Base-by-base conservation (phyloP, 1,140 invertebrate species). In the Dolichoris vasculosae region DNA sequence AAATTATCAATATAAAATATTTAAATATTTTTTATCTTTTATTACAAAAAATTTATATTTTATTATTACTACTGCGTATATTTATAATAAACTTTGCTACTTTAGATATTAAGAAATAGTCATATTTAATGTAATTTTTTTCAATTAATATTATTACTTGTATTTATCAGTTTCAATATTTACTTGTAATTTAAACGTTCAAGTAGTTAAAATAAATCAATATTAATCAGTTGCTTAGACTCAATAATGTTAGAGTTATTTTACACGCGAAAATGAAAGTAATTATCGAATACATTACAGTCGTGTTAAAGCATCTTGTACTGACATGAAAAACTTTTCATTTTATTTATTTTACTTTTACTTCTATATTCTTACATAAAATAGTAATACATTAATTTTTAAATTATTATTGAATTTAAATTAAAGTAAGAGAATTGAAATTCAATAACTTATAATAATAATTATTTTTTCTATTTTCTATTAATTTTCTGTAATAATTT, bases 251-350 rank as follows among this genome's bases (percentile, higher is more conserved):
- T 1, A 26, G 78, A 26, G 78, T 40, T 67, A 80, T 80, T 80
- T 67, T 43, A 69, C 80, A 17, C 59, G 23, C 59, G 46, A 82
- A 82, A 59, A 67, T 43, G 80, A 82, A 82, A 82, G 67, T 73
- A n/a, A 73, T 73, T 32, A 69, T 63, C 59, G 59, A 63, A 26
- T n/a, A n/a, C 48, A 51, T 51, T 51, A 51, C 15, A 63, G 26
- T 63, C 26, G 26, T 63, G n/a, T 63, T 63, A n/a, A 63, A 30
- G n/a, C 59, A 63, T 11, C 48, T 51, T 51, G 59, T 63, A 63
- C 59, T n/a, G 11, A 30, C 59, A n/a, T 63, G 26, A 15, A 69
- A 69, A 17, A 6, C 23, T 69, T 38, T 69, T 35, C 32, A 0
- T 9, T n/a, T 32, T 38, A 7, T 69, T 69, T 69, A 69, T 11